Conservation (phyloP, 2,797 vertebrate species). For the Chelmon rostratus region DNA sequence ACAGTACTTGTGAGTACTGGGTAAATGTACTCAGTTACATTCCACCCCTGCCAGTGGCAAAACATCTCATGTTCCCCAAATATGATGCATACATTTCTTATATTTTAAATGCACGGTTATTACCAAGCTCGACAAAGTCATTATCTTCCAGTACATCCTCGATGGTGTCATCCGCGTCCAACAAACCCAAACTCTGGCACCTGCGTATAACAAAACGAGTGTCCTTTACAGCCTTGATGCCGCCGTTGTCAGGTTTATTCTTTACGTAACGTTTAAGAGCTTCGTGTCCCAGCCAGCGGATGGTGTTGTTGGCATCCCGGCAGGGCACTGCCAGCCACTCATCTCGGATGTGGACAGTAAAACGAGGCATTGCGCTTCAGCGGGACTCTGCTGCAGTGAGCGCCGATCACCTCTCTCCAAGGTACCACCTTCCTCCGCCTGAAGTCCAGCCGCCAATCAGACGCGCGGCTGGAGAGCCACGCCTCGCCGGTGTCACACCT, state of each 20-base stretch:
- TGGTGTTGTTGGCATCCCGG: constrained; percentile 77
- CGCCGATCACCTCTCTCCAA: constrained; percentile 32
- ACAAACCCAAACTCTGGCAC: constrained; percentile 93
- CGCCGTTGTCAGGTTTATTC: constrained; percentile 96
- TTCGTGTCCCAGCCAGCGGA: constrained; percentile 92
- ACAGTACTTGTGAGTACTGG: too few species aligned
- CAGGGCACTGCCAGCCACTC: constrained; percentile 97
- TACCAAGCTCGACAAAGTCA: constrained; percentile 98
- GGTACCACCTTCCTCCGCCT: constrained; percentile 39
- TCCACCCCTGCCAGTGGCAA: not conserved
- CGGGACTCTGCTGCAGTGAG: constrained; percentile 47
- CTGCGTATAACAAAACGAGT: constrained; percentile 89
- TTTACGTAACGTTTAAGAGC: constrained; percentile 94
- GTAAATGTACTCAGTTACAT: too few species aligned
- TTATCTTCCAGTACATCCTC: constrained; percentile 96
- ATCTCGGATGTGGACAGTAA: constrained; percentile 94
- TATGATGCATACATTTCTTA: not conserved
- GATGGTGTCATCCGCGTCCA: constrained; percentile 92
- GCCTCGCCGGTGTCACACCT: constrained; percentile 64
- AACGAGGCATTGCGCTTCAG: constrained; percentile 89
- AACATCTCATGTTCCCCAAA: not conserved
- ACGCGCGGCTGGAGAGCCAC: constrained; percentile 49
- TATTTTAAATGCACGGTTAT: constrained; percentile 57
- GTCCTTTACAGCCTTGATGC: constrained; percentile 88
- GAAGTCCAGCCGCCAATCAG: constrained; percentile 77